These are phyloP conservation scores for Copidosoma floridanum DNA, from an alignment of 1,140 invertebrate species.

Conservation along the genomic window DNA sequence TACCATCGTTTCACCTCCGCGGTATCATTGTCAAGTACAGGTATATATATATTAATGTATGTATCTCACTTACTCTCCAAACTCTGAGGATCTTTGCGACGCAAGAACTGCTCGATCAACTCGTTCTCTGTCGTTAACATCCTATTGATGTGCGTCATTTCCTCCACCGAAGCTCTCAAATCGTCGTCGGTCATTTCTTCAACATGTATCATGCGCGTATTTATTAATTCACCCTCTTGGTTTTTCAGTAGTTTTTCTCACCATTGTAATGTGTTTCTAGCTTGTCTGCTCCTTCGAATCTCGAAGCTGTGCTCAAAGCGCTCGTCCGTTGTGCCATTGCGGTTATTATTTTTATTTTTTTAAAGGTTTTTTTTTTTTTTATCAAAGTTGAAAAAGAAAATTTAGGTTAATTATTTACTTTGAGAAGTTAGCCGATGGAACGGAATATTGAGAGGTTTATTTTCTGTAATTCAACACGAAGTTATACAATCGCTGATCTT, in stretches of 20 bases:
- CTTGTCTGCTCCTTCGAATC: neutral
- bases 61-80: constrained; percentile 1
- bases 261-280: neutral
- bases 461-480: too few relatives aligned
- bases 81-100: constrained; percentile 32
- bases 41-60: too few relatives aligned
- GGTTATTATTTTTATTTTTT: too few relatives aligned
- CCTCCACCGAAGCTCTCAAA: constrained; percentile 31
- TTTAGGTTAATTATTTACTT: neutral
- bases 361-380: neutral
- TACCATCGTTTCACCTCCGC: too few relatives aligned
- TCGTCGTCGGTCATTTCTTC: constrained; percentile 38
- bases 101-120: constrained; percentile 40
- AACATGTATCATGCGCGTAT: too few relatives aligned
- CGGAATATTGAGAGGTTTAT: neutral
- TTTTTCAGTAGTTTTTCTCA: too few relatives aligned
- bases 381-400: neutral
- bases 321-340: neutral
- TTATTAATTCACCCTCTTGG: too few relatives aligned
- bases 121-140: constrained; percentile 43
- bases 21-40: too few relatives aligned
- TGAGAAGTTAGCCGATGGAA: neutral
- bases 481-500: too few relatives aligned
- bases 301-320: neutral
- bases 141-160: constrained; percentile 28